A percentile compares a stretch with the other conserved stretches of the same genome.
These are phyloP conservation scores for Daubentonia madagascariensis DNA, from an alignment of 2,113 vertebrate genomes.

Conservation along the genomic window DNA sequence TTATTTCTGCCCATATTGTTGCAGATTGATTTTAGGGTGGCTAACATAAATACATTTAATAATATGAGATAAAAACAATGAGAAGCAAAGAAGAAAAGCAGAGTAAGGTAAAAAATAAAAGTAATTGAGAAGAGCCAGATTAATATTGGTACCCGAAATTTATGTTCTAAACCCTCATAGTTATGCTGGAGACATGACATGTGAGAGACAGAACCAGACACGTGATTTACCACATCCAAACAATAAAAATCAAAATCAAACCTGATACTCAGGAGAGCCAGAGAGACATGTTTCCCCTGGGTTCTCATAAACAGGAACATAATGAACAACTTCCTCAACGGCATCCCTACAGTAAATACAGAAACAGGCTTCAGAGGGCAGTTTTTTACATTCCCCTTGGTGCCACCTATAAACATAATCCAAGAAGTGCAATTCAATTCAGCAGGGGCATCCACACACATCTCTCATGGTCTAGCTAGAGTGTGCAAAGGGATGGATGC, in stretches of 20 bases:
- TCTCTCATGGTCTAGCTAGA: not conserved
- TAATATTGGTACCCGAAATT: not conserved
- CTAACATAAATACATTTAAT: not conserved
- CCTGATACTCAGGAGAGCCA: not conserved
- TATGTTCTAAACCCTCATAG: not conserved
- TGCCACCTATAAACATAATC: not conserved
- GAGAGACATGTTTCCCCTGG: not conserved
- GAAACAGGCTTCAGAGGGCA: not conserved
- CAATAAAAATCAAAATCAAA: constrained; percentile 1
- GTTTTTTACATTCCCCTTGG: not conserved
- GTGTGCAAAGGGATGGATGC: not conserved
- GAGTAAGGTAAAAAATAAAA: not conserved
- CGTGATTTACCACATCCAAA: not conserved
- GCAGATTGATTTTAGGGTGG: not conserved
- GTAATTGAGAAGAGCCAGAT: not conserved
- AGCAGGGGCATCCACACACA: not conserved
- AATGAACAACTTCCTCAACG: constrained; percentile 7
- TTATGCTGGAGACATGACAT: not conserved
- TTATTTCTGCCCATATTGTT: constrained; percentile 6
- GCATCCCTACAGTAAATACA: not conserved
- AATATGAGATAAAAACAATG: not conserved
- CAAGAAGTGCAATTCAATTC: not conserved
- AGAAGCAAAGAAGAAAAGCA: constrained; percentile 28
- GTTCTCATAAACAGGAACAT: not conserved
- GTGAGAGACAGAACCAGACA: not conserved